Percentiles rank a stretch among this genome's conserved stretches.
phyloP scores from a whole-genome alignment of 2,888 invertebrate species.

The Ochropleura leucogaster region DNA sequence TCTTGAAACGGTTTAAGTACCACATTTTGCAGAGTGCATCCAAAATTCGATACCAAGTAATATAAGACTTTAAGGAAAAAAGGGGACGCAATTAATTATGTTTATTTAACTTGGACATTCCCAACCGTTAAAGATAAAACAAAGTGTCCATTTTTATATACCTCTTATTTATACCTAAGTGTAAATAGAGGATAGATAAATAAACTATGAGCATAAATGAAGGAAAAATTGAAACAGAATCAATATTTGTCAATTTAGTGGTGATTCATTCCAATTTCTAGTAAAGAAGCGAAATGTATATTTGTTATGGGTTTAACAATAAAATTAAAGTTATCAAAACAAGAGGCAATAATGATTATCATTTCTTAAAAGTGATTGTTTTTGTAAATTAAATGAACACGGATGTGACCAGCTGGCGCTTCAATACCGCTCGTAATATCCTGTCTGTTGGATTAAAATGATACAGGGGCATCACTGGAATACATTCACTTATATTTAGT shows the following conservation, averaged over 20 bases:
- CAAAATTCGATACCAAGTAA: conserved; percentile 1
- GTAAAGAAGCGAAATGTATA: background rate
- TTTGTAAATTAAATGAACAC: conserved; percentile 60
- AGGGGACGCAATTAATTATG: conserved; percentile 10
- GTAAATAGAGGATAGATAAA: background rate
- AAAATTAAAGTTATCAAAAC: conserved; percentile 38
- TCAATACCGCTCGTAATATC: conserved; percentile 53
- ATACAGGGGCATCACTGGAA: conserved; percentile 39
- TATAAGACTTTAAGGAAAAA: conserved; percentile 10
- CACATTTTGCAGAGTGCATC: conserved; percentile 19
- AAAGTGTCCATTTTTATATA: conserved; percentile 3
- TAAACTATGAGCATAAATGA: background rate
- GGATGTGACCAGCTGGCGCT: conserved; percentile 72
- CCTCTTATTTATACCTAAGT: conserved; percentile 13
- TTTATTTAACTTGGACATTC: conserved; percentile 19
- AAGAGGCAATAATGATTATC: conserved; percentile 21
- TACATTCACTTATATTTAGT: conserved; percentile 10
- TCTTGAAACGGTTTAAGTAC: background rate
- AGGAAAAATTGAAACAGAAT: conserved; percentile 7
- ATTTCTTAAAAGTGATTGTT: conserved; percentile 67
- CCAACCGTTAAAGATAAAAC: conserved; percentile 23
- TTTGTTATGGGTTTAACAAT: conserved; percentile 15
- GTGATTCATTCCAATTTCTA: conserved; percentile 40
- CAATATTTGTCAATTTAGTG: conserved; percentile 7
- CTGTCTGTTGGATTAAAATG: conserved; percentile 63